phyloP scores from a whole-genome alignment of 2,113 vertebrate genomes.

The Fulmarus glacialis region DNA sequence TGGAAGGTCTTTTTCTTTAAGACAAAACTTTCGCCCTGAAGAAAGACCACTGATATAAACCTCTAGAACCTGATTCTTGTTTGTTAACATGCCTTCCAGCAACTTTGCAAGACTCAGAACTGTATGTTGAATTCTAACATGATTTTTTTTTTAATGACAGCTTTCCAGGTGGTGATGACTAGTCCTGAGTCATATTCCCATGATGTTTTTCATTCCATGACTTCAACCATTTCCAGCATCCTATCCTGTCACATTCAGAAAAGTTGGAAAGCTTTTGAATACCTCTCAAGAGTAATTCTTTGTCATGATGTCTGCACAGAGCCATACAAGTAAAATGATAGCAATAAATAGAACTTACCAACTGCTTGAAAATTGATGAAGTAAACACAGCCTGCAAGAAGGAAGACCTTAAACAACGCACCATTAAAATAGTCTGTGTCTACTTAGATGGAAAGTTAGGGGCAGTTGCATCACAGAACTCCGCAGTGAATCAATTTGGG shows the following conservation, averaged over 20 bases:
- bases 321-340: not conserved
- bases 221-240: slow-evolving; percentile 29
- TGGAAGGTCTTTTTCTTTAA: not conserved
- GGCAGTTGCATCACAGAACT: not conserved
- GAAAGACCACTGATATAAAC: not conserved
- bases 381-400: not conserved
- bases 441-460: not conserved
- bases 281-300: slow-evolving; percentile 18
- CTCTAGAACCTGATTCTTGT: not conserved
- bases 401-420: not conserved
- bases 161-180: slow-evolving; percentile 51
- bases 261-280: not conserved
- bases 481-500: not conserved
- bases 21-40: not conserved
- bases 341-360: not conserved
- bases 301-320: slow-evolving; percentile 7
- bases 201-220: slow-evolving; percentile 23
- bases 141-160: slow-evolving; percentile 20
- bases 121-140: not conserved
- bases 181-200: slow-evolving; percentile 57
- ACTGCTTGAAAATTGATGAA: not conserved
- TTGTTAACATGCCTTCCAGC: not conserved
- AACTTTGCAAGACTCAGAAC: slow-evolving; percentile 5
- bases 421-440: not conserved
- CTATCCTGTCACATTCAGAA: slow-evolving; percentile 28